A percentile compares a stretch with the other conserved stretches of the same genome.
Conservation (phyloP, 2,888 invertebrate species). For the Phyto melanocephala region DNA sequence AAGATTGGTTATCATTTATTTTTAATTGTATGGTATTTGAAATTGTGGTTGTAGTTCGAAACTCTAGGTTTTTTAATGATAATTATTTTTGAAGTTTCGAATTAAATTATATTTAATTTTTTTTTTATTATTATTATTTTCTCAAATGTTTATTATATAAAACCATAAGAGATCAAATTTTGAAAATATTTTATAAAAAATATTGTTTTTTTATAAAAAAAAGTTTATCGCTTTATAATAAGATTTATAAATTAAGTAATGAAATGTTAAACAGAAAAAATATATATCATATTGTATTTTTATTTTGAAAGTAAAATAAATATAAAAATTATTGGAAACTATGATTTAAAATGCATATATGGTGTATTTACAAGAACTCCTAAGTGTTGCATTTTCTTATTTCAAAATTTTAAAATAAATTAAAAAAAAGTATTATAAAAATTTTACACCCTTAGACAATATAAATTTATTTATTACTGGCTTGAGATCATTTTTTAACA, state of each 20-base stretch:
- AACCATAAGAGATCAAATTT: not conserved
- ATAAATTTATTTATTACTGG: no score
- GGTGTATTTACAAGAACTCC: no score
- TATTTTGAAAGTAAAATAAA: constrained; percentile 32
- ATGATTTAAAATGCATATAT: not conserved
- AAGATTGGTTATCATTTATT: constrained; percentile 17
- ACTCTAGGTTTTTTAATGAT: not conserved
- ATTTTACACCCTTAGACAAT: no score
- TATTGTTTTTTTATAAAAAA: not conserved
- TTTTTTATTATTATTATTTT: not conserved
- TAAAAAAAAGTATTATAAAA: no score
- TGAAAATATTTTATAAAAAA: not conserved
- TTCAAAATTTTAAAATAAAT: no score
- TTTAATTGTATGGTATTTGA: constrained; percentile 52
- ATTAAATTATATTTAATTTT: constrained; percentile 8
- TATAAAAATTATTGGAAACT: not conserved
- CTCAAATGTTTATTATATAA: no score
- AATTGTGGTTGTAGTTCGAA: constrained; percentile 29
- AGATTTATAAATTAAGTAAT: constrained; percentile 4
- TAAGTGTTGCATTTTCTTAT: no score
- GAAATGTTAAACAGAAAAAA: not conserved
- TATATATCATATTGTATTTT: constrained; percentile 31
- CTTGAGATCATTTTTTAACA: no score
- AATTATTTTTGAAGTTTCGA: not conserved
- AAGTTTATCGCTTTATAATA: constrained; percentile 4